Percentiles rank a stretch among this genome's conserved stretches.
Evolutionary conservation across 2,797 vertebrate genomes (phyloP).

Genomic region (Artibeus lituratus): DNA sequence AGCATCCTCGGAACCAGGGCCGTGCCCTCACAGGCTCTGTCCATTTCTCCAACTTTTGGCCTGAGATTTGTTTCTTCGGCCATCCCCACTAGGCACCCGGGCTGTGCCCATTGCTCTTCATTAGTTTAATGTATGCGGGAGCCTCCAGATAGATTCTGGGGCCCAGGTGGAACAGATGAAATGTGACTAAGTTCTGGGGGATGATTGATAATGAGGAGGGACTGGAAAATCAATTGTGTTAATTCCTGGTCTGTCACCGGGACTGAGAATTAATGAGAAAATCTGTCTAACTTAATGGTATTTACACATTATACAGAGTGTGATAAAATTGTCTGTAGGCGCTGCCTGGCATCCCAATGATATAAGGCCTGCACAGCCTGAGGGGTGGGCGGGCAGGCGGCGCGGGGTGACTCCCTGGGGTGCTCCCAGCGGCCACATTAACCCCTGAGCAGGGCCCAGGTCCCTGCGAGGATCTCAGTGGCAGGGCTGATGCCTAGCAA

Average conservation of each 20-base stretch:
- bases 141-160: slow-evolving; percentile 67
- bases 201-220: slow-evolving; percentile 85
- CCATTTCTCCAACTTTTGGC: background rate
- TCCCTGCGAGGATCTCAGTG: fast-evolving
- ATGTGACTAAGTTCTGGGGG: slow-evolving; percentile 81
- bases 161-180: slow-evolving; percentile 81
- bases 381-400: slow-evolving; percentile 27
- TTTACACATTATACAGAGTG: slow-evolving; percentile 83
- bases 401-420: background rate
- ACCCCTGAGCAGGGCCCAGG: background rate
- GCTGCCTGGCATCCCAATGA: slow-evolving; percentile 75
- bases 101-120: slow-evolving; percentile 61
- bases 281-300: slow-evolving; percentile 83
- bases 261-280: slow-evolving; percentile 85
- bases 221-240: slow-evolving; percentile 86
- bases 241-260: slow-evolving; percentile 85
- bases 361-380: slow-evolving; percentile 2
- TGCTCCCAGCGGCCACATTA: background rate
- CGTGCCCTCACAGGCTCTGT: background rate
- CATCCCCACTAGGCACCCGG: slow-evolving; percentile 10
- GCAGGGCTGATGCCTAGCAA: background rate
- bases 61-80: slow-evolving; percentile 1
- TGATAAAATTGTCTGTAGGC: slow-evolving; percentile 81
- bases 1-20: background rate
- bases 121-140: slow-evolving; percentile 78